These are phyloP conservation scores for Ranitomeya imitator DNA, from an alignment of 2,113 vertebrate genomes.

Conservation along the genomic window DNA sequence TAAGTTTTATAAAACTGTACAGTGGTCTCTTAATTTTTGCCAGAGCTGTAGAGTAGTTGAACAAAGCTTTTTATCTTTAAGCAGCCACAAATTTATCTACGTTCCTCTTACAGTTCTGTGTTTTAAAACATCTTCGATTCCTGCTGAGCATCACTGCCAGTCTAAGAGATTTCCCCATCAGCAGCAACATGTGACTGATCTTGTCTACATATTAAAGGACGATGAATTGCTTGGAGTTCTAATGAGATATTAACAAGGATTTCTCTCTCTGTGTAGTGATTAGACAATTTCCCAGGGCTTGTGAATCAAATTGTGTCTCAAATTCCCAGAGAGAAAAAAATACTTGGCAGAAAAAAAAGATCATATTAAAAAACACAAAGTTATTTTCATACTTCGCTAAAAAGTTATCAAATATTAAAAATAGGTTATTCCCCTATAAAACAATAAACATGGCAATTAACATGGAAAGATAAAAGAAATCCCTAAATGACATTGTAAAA, in stretches of 20 bases:
- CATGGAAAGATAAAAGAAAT: too few relatives aligned
- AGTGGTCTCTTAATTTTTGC: too few relatives aligned
- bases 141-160: neutral
- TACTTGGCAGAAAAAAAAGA: slow-evolving; percentile 6
- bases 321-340: neutral
- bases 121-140: neutral
- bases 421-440: neutral
- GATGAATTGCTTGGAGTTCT: slow-evolving; percentile 9
- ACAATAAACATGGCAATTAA: too few relatives aligned
- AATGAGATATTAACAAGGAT: slow-evolving; percentile 48
- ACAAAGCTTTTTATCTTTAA: slow-evolving; percentile 10
- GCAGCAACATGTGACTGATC: neutral
- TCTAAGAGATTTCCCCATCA: slow-evolving; percentile 14
- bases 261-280: neutral
- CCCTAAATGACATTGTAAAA: too few relatives aligned
- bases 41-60: too few relatives aligned
- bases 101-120: neutral
- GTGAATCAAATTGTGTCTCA: slow-evolving; percentile 11
- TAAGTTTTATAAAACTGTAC: too few relatives aligned
- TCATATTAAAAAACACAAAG: neutral
- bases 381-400: neutral
- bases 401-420: neutral
- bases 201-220: slow-evolving; percentile 36
- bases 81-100: neutral
- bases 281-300: slow-evolving; percentile 44